These are phyloP conservation scores for Kryptolebias marmoratus DNA, from an alignment of 2,113 vertebrate species.

Conservation along the genomic window DNA sequence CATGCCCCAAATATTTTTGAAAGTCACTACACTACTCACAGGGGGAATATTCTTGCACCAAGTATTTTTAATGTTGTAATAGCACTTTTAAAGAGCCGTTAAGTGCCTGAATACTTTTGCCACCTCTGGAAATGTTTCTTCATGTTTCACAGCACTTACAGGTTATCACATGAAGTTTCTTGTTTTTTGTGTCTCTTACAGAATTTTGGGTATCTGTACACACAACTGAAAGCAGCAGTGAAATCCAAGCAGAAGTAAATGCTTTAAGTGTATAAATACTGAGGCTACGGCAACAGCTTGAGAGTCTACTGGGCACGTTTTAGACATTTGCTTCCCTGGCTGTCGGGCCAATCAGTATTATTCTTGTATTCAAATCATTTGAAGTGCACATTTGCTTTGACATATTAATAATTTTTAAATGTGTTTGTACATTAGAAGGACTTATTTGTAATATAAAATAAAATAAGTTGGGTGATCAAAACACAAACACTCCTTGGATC, in stretches of 20 bases:
- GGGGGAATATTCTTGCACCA: too few relatives aligned
- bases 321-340: conserved; percentile 4
- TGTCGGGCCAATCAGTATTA: conserved; percentile 3
- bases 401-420: conserved; percentile 22
- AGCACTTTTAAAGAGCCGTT: too few relatives aligned
- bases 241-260: conserved; percentile 76
- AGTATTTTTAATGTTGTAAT: too few relatives aligned
- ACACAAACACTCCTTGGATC: conserved; percentile 8
- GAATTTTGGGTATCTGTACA: conserved; percentile 75
- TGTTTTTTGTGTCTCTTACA: conserved; percentile 49
- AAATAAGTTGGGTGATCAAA: conserved; percentile 23
- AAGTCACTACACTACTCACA: too few relatives aligned
- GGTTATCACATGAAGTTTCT: neutral
- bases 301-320: conserved; percentile 28
- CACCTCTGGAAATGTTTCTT: neutral
- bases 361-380: conserved; percentile 1
- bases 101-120: too few relatives aligned
- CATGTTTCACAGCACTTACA: neutral
- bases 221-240: conserved; percentile 69
- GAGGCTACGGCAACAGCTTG: neutral
- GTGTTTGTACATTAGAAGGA: conserved; percentile 5
- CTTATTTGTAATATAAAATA: neutral
- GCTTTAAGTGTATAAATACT: neutral
- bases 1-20: too few relatives aligned
- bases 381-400: conserved; percentile 22